These are phyloP conservation scores for Linurgus olivaceus DNA, from an alignment of 2,797 vertebrate species.

Conservation along the genomic window DNA sequence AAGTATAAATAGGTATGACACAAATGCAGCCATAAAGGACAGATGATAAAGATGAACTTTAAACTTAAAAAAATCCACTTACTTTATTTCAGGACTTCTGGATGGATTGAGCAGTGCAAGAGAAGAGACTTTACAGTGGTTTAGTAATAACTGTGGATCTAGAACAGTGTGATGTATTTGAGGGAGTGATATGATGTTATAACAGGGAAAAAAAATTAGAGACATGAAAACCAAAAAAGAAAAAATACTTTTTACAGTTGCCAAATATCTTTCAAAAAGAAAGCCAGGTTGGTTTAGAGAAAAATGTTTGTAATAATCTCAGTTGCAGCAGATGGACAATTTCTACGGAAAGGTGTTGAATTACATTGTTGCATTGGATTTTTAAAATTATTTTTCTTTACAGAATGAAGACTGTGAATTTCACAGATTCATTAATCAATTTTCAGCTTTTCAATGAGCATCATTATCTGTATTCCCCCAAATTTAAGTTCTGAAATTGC, in stretches of 20 bases:
- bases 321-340: accelerated
- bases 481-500: neutral
- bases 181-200: neutral
- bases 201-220: neutral
- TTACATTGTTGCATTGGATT: accelerated
- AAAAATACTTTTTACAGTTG: neutral
- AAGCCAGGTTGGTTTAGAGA: neutral
- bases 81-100: neutral
- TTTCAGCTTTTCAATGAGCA: neutral
- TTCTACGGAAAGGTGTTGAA: accelerated
- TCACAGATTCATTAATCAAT: neutral
- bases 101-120: neutral
- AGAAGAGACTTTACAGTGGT: conserved; percentile 1
- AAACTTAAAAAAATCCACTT: accelerated
- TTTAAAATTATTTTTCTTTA: neutral
- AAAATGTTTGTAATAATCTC: neutral
- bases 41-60: neutral
- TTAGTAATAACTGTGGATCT: neutral
- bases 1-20: neutral
- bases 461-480: neutral
- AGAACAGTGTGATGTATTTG: neutral
- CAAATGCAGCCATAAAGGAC: neutral
- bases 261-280: neutral
- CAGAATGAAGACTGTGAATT: neutral
- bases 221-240: neutral